Base-by-base conservation (phyloP, 2,113 vertebrate genomes). In the Chionis minor region DNA sequence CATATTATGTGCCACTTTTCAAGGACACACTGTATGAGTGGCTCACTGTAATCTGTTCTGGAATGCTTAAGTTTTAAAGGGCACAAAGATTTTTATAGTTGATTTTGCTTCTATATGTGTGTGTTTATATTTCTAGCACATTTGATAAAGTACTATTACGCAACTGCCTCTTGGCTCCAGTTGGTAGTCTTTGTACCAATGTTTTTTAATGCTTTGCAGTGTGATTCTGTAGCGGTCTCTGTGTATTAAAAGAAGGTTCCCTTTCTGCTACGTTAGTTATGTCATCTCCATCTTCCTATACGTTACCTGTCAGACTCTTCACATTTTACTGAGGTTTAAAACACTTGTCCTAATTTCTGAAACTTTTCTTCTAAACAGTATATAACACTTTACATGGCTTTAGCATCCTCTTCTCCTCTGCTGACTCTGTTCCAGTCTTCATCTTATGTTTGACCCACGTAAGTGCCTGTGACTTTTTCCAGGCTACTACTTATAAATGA, bases 401-500 rank as follows among this genome's bases (percentile, higher is more conserved):
- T 95, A 96, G 93, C 86, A 67, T 88, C 74, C 73, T 73, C 58
- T 95, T 95, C 70, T 82, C 92, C 84, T 67, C 15, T 95, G 70
- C 70, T 95, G 91, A 95, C 74, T 95, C 96, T 88, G 42, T 96
- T 88, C 86, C 86, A 80, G 32, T 55, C 81, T 94, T 86, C 86
- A 22, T 91, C 82, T 95, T 84, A 44, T 17, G 66, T 77, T 45
- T 89, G 96, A 86, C 90, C 93, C 94, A 96, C 52, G 92, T 94
- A 81, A 90, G 52, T 94, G 82, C 75, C 84, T 97, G 40, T 95
- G 93, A 93, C 62, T 95, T 96, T 28, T 87, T 92, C 86, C 33
- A 28, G 91, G 89, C 82, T 89, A 75, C 86, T 83, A 33, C 75
- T 87, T 95, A 75, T 45, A 91, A 88, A 40, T 95, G 91, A 94